Evolutionary conservation across 2,888 invertebrate genomes (phyloP).

Genomic region (Cenopis cana): DNA sequence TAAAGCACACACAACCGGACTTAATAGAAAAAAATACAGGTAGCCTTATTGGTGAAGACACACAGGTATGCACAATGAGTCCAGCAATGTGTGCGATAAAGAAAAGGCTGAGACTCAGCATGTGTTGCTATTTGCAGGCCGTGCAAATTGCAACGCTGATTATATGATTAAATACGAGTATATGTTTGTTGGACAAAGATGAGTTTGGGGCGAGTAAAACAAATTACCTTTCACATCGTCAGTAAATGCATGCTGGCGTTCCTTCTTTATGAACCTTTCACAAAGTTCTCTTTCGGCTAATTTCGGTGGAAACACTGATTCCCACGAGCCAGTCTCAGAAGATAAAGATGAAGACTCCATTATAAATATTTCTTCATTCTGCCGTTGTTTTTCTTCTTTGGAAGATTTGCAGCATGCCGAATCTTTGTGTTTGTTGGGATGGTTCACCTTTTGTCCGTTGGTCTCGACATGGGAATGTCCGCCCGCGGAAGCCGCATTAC

Average conservation of each 20-base stretch:
- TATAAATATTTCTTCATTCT: slow-evolving; percentile 86
- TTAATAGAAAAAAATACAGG: too few species aligned
- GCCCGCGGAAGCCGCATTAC: slow-evolving; percentile 49
- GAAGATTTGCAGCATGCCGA: slow-evolving; percentile 59
- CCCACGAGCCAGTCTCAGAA: slow-evolving; percentile 88
- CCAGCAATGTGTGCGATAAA: too few species aligned
- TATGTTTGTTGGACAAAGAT: not conserved
- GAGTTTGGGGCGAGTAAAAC: not conserved
- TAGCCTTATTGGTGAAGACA: too few species aligned
- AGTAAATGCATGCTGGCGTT: slow-evolving; percentile 60
- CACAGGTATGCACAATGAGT: too few species aligned
- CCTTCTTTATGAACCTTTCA: slow-evolving; percentile 72
- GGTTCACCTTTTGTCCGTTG: slow-evolving; percentile 52
- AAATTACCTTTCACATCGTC: slow-evolving; percentile 40
- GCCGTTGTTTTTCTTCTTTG: slow-evolving; percentile 86
- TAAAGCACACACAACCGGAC: too few species aligned
- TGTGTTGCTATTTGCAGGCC: too few species aligned
- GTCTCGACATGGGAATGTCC: slow-evolving; percentile 52
- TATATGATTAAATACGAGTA: not conserved
- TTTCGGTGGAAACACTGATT: slow-evolving; percentile 84
- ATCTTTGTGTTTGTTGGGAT: slow-evolving; percentile 54
- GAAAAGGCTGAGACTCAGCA: too few species aligned
- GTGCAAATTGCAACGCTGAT: too few species aligned
- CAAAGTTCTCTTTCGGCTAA: slow-evolving; percentile 72
- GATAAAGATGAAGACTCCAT: slow-evolving; percentile 87